Percentiles rank a stretch among this genome's conserved stretches.
phyloP scores from a whole-genome alignment of 2,113 vertebrate species.

The Elaphurus davidianus region DNA sequence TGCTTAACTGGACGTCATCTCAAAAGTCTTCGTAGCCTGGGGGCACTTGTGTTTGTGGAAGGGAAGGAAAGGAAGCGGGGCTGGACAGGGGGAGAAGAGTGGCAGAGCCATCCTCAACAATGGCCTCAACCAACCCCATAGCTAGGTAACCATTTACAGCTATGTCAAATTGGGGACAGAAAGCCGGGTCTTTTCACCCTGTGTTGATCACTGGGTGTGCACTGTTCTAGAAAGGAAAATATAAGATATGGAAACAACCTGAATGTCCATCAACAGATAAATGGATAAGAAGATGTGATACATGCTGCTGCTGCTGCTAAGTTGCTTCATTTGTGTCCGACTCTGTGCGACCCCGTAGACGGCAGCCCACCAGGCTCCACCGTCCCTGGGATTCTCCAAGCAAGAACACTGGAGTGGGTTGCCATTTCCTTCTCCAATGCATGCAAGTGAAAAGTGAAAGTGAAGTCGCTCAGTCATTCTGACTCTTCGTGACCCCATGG shows the following conservation, averaged over 20 bases:
- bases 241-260: not conserved
- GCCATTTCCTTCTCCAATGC: too few relatives aligned
- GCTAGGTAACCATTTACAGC: not conserved
- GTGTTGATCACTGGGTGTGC: too few relatives aligned
- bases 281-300: not conserved
- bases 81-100: too few relatives aligned
- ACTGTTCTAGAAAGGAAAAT: not conserved
- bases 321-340: too few relatives aligned
- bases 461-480: too few relatives aligned
- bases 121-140: not conserved
- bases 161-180: not conserved
- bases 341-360: too few relatives aligned
- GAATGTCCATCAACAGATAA: not conserved
- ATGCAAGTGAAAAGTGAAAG: too few relatives aligned
- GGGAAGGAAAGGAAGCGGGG: too few relatives aligned
- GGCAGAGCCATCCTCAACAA: fast-evolving
- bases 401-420: too few relatives aligned
- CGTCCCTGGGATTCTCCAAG: too few relatives aligned
- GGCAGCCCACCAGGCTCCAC: too few relatives aligned
- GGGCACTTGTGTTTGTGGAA: not conserved
- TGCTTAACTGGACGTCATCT: not conserved
- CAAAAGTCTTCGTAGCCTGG: not conserved
- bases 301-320: not conserved
- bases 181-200: not conserved
- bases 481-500: too few relatives aligned